Conservation (phyloP, 35 echinoderm and acorn worm genomes). For the Apostichopus japonicus region DNA sequence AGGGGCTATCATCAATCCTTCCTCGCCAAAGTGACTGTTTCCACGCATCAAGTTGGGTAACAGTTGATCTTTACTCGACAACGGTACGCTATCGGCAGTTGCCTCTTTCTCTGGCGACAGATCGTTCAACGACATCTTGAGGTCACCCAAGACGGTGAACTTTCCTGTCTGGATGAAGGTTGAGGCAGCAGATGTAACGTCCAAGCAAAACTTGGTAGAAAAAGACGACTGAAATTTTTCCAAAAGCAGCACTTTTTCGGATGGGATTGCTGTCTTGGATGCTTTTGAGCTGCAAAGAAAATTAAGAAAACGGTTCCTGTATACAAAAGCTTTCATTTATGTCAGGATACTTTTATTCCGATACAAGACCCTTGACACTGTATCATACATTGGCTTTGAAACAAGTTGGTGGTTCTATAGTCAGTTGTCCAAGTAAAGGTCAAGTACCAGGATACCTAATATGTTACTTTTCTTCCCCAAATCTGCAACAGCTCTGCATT, state of each 20-base stretch:
- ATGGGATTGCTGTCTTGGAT: too few relatives aligned
- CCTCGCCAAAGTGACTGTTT: constrained; percentile 47
- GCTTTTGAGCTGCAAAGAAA: not conserved
- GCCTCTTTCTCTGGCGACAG: not conserved
- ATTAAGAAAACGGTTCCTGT: not conserved
- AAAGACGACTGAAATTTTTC: not conserved
- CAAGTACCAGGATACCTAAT: too few relatives aligned
- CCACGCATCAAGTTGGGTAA: constrained; percentile 39
- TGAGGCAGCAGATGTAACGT: not conserved
- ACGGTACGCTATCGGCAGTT: not conserved
- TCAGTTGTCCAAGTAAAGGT: too few relatives aligned
- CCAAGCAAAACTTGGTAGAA: constrained; percentile 15
- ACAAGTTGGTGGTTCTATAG: too few relatives aligned
- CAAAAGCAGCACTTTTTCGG: not conserved
- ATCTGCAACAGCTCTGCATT: not conserved
- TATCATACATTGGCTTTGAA: not conserved
- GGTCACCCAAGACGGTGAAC: not conserved
- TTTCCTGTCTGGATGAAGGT: constrained; percentile 24
- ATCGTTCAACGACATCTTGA: not conserved
- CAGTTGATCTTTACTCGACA: constrained; percentile 55
- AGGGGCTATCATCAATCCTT: constrained; percentile 30
- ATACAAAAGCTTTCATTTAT: not conserved
- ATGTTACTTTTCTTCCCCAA: too few relatives aligned
- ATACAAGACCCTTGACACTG: not conserved
- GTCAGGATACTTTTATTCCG: not conserved